Conservation (phyloP, 2,113 vertebrate species). For the Thymallus thymallus region DNA sequence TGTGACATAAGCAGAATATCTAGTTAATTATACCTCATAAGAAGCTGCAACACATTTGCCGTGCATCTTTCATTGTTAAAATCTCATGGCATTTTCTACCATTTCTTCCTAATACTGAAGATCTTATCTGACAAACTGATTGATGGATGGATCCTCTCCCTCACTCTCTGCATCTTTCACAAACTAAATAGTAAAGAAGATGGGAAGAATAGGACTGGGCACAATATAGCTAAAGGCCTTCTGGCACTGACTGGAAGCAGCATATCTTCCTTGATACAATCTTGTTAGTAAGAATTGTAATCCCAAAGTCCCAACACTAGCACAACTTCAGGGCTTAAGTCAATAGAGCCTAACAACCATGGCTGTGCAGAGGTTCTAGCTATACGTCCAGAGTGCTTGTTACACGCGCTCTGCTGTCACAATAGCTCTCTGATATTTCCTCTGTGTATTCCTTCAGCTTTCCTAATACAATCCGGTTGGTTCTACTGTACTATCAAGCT, state of each 20-base stretch:
- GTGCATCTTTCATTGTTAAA: not conserved
- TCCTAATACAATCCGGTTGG: not conserved
- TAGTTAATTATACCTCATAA: not conserved
- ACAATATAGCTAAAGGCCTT: not conserved
- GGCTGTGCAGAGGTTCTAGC: not conserved
- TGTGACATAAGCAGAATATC: not conserved
- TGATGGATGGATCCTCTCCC: not conserved
- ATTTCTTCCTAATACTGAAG: not conserved
- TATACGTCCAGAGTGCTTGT: not conserved
- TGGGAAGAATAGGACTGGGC: not conserved
- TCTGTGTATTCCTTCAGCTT: not conserved
- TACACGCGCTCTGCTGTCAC: not conserved
- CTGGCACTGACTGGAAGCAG: not conserved
- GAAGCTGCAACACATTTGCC: not conserved
- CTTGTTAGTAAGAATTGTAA: not conserved
- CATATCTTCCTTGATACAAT: not conserved
- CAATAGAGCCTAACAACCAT: not conserved
- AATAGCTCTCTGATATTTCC: not conserved
- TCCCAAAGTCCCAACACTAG: not conserved
- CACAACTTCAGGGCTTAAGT: not conserved
- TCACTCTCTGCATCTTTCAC: not conserved
- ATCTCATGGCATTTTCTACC: not conserved
- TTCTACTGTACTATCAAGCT: not conserved
- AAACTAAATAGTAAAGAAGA: not conserved
- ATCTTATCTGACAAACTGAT: not conserved